Base-by-base conservation (phyloP, 2,797 vertebrate genomes). In the Craterocephalus amniculus region DNA sequence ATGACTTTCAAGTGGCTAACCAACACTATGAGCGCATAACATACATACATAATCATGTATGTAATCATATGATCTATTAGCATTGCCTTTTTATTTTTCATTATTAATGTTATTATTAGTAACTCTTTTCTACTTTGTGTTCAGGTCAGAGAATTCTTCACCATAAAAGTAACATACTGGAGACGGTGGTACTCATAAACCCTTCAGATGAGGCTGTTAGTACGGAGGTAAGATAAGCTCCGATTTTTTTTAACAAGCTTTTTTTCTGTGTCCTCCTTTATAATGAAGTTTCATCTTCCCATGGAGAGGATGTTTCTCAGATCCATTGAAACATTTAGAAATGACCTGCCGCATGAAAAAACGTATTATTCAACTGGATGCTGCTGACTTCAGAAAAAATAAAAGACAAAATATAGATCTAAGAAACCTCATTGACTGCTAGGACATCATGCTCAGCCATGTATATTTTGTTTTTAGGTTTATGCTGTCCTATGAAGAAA, bases 101-200 rank as follows among this genome's bases (percentile, higher is more conserved):
- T 58, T 45, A 5, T 18, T 45, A 45, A 45, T 45, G 9, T 48
- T 32, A 3, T 32, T 32, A 32, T 32, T 32, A 32, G 20, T 45
- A 9, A n/a, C 43, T n/a, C 20, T 48, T 48, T 43, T 70, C 16
- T 69, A 0, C 63, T 61, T 78, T 80, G 24, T 82, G 67, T 84
- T 70, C 79, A 99, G 98, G 98, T 67, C 98, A 99, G 92, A 97
- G 98, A 85, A 99, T 99, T 89, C 96, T 99, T 88, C 98, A 99
- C 84, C 97, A 99, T 83, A 96, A 97, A 93, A 99, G 98, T 89
- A 97, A 95, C 78, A 86, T 98, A 66, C 92, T 99, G 89, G 98
- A 99, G 92, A 99, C 97, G 0, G 97, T 99, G 63, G 98, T 99
- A 67, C 94, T 99, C 12, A 99, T 99, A 87, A 99, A 99, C 86